Base-by-base conservation (phyloP, 1,140 invertebrate species). In the Ganaspis sp. region DNA sequence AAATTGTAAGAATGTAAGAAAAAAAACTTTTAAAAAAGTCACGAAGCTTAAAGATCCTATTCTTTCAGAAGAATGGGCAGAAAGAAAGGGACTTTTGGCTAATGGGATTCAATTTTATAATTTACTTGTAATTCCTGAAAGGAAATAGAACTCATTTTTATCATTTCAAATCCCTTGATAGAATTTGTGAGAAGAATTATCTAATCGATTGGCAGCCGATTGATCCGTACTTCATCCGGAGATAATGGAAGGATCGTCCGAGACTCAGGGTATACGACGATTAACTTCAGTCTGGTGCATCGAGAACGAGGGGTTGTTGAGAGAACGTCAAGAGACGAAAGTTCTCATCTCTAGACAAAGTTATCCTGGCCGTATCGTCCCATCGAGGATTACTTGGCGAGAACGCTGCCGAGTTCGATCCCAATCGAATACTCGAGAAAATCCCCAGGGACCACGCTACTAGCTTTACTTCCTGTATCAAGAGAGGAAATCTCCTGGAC, bases 151-250 rank as follows among this genome's bases (percentile, higher is more conserved):
- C 29, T 34, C 6, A 34, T 34, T 34, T 34, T 34, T 34, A 34
- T 34, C 29, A 34, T 34, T 34, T 34, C 2, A 34, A 34, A 6
- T 34, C 29, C 6, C 17, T 49, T 49, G 17, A 49, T 29, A 64
- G 23, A 84, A 81, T 70, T 74, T 77, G 75, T 70, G 72, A 77
- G 76, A 84, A 83, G 83, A 88, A 87, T 89, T 87, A 89, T 85
- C 78, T 84, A 80, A 89, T 86, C 87, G 86, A 89, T 87, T 86
- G 87, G 77, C 81, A 80, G 74, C 82, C 84, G 81, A 88, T 89
- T 87, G 87, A 89, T 88, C 87, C 83, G 81, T 76, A 82, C 82
- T 84, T 84, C 83, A 84, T 73, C 74, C 79, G 79, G 80, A 85
- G 84, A 89, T 89, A 89, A 89, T 85, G 83, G 84, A 78, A n/a